Conservation (phyloP, 2,888 invertebrate species). For the Cheilosia variabilis region DNA sequence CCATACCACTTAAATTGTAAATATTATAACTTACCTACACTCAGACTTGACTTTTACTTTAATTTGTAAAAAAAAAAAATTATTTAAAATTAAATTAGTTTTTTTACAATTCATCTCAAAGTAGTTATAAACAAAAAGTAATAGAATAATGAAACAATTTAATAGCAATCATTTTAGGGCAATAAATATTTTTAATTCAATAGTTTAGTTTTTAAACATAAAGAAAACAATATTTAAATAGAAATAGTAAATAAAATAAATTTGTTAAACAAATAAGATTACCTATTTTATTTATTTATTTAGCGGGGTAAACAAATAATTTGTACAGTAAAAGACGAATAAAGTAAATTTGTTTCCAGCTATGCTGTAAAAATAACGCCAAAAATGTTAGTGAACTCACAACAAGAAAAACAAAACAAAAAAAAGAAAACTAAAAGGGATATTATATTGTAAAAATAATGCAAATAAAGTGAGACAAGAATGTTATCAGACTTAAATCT, state of each 20-base stretch:
- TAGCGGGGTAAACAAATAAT: slow-evolving; percentile 49
- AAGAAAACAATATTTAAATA: slow-evolving; percentile 18
- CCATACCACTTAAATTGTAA: slow-evolving; percentile 48
- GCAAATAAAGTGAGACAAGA: slow-evolving; percentile 20
- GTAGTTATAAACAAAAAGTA: slow-evolving; percentile 40
- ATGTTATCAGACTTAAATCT: slow-evolving; percentile 63
- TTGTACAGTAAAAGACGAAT: slow-evolving; percentile 55
- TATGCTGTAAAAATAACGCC: slow-evolving; percentile 79
- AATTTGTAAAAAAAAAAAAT: slow-evolving; percentile 3
- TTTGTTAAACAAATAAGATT: slow-evolving; percentile 31
- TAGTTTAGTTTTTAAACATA: slow-evolving; percentile 55
- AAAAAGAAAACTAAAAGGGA: neutral
- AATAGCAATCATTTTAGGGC: slow-evolving; percentile 74
- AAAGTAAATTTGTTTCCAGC: slow-evolving; percentile 66
- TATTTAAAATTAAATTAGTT: slow-evolving; percentile 23
- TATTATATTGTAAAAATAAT: slow-evolving; percentile 37
- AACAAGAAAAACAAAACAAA: slow-evolving; percentile 36
- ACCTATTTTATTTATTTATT: slow-evolving; percentile 59
- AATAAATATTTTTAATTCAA: slow-evolving; percentile 71
- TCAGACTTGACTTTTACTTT: slow-evolving; percentile 6
- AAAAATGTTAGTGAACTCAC: slow-evolving; percentile 76
- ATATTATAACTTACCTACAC: slow-evolving; percentile 34
- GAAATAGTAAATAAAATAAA: slow-evolving; percentile 23
- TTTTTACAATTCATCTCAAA: slow-evolving; percentile 56
- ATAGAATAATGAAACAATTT: slow-evolving; percentile 56